Conservation (phyloP, 2,797 vertebrate genomes). For the Glyptemys insculpta region DNA sequence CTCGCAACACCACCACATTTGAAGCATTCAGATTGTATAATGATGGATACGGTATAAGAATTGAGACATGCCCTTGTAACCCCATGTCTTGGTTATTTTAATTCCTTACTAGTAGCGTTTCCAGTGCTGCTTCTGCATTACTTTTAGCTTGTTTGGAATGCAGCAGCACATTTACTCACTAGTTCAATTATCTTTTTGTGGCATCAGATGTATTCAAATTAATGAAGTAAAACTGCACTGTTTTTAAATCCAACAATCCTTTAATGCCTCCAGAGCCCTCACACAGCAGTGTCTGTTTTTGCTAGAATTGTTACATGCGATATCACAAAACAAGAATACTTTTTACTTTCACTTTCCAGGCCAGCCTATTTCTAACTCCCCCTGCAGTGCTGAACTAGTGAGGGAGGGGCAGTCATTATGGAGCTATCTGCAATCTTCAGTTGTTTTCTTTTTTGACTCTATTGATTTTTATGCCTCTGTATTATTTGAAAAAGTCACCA, state of each 20-base stretch:
- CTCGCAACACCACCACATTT: neutral
- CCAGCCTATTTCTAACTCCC: neutral
- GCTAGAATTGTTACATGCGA: constrained; percentile 36
- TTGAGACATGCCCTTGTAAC: neutral
- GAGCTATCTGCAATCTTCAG: neutral
- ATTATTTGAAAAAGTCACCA: neutral
- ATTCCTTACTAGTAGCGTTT: neutral
- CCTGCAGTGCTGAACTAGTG: neutral
- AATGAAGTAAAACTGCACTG: neutral
- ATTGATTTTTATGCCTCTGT: neutral
- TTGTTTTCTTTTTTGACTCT: neutral
- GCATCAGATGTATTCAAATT: neutral
- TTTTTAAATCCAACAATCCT: neutral
- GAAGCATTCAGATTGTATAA: neutral
- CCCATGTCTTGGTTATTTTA: neutral
- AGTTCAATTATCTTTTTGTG: neutral
- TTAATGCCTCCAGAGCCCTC: constrained; percentile 3
- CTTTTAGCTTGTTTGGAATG: neutral
- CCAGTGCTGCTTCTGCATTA: neutral
- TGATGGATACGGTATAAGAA: neutral
- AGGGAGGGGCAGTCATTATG: neutral
- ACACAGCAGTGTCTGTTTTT: neutral
- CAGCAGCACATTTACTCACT: neutral
- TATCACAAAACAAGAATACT: neutral
- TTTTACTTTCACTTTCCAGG: constrained; percentile 7